A percentile compares a stretch with the other conserved stretches of the same genome.
Conservation (phyloP, 1,140 invertebrate species). For the Grapholita molesta region DNA sequence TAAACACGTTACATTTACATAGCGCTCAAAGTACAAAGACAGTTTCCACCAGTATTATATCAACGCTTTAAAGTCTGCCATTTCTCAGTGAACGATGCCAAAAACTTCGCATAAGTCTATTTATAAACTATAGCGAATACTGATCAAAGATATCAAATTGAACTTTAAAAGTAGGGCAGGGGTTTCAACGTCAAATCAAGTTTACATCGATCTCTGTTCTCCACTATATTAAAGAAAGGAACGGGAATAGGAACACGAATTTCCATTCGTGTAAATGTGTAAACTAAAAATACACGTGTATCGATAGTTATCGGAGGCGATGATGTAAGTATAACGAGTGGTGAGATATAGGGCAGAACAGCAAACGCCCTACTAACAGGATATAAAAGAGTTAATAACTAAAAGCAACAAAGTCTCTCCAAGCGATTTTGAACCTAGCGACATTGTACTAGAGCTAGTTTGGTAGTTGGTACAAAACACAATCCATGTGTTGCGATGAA, state of each 20-base stretch:
- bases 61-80: neutral
- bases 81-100: neutral
- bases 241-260: neutral
- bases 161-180: slow-evolving; percentile 47
- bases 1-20: no score
- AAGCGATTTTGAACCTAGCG: neutral
- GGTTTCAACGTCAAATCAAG: neutral
- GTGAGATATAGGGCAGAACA: neutral
- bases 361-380: neutral
- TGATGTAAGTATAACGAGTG: slow-evolving; percentile 34
- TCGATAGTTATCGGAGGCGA: slow-evolving; percentile 32
- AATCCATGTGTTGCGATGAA: neutral
- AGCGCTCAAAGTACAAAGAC: neutral
- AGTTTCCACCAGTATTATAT: neutral
- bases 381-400: neutral
- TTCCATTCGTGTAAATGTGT: neutral
- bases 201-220: neutral
- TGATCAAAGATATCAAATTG: slow-evolving; percentile 35
- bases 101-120: neutral
- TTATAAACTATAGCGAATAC: slow-evolving; percentile 4
- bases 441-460: neutral
- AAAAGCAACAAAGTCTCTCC: neutral
- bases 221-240: neutral
- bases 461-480: neutral
- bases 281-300: slow-evolving; percentile 37